Percentiles rank a stretch among this genome's conserved stretches.
Evolutionary conservation across 1,140 invertebrate genomes (phyloP).

Genomic region (Rhynchophorus ferrugineus): DNA sequence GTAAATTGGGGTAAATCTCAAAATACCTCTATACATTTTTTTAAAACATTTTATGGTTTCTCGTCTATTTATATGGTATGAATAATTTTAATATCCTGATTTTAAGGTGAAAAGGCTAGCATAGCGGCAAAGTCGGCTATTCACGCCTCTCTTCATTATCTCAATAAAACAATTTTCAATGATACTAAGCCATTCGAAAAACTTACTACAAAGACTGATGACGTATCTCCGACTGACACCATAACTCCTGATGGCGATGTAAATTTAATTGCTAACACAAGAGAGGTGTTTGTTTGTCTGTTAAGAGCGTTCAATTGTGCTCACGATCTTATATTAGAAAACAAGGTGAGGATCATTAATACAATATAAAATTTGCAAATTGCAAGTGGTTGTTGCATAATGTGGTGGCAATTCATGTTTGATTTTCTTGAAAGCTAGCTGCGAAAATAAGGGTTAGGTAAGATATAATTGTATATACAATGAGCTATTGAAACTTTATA

Average conservation of each 20-base stretch:
- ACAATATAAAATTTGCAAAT: too few relatives aligned
- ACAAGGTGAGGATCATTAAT: too few relatives aligned
- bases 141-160: constrained; percentile 77
- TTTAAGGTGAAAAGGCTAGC: constrained; percentile 67
- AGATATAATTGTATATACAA: too few relatives aligned
- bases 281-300: constrained; percentile 64
- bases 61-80: not conserved
- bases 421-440: too few relatives aligned
- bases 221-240: constrained; percentile 11
- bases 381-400: not conserved
- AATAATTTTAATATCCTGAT: not conserved
- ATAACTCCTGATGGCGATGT: constrained; percentile 15
- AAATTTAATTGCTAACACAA: constrained; percentile 33
- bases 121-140: constrained; percentile 83
- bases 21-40: not conserved
- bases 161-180: constrained; percentile 69
- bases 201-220: constrained; percentile 30
- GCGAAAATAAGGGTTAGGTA: too few relatives aligned
- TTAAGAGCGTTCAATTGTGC: constrained; percentile 80
- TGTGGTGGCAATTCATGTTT: not conserved
- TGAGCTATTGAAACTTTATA: too few relatives aligned
- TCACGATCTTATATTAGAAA: constrained; percentile 78
- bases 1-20: constrained; percentile 81
- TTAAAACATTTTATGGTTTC: not conserved
- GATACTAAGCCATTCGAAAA: constrained; percentile 38